Conservation (phyloP, 2,113 vertebrate species). For the Donacobius atricapilla region DNA sequence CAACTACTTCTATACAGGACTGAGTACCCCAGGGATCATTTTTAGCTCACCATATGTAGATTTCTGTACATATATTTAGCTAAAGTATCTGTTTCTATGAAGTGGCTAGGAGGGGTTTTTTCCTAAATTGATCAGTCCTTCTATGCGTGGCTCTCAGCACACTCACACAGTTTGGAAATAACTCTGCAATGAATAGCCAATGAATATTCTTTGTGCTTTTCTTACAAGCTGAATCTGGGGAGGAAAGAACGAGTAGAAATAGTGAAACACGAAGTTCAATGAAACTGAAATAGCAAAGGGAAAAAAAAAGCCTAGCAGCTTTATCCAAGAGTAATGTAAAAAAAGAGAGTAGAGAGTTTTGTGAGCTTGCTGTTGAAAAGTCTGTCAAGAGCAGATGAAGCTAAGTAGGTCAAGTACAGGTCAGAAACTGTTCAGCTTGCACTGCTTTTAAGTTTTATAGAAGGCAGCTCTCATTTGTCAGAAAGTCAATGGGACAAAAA, state of each 20-base stretch:
- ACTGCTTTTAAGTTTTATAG: constrained; percentile 62
- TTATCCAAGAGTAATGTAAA: constrained; percentile 3
- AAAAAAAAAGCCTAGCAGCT: background rate
- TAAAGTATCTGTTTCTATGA: background rate
- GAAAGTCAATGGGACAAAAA: constrained; percentile 36
- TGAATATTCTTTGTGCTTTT: background rate
- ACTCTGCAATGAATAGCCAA: background rate
- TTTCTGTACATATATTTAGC: background rate
- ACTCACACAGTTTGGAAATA: background rate
- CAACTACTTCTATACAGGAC: background rate
- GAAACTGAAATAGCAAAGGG: background rate
- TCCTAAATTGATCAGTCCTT: background rate
- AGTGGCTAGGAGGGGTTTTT: background rate
- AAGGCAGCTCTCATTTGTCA: constrained; percentile 51
- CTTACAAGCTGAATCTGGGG: background rate
- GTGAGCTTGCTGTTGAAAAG: constrained; percentile 61
- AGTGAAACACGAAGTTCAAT: background rate
- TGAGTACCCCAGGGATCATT: background rate
- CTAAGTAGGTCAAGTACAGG: constrained; percentile 63
- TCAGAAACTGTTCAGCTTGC: constrained; percentile 51
- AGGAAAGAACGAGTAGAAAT: background rate
- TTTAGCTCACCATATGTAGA: background rate
- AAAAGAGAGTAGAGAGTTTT: constrained; percentile 13
- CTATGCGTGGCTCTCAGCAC: background rate
- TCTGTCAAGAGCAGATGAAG: constrained; percentile 63